These are phyloP conservation scores for Philereme vetulata DNA, from an alignment of 2,888 invertebrate genomes.

Conservation along the genomic window DNA sequence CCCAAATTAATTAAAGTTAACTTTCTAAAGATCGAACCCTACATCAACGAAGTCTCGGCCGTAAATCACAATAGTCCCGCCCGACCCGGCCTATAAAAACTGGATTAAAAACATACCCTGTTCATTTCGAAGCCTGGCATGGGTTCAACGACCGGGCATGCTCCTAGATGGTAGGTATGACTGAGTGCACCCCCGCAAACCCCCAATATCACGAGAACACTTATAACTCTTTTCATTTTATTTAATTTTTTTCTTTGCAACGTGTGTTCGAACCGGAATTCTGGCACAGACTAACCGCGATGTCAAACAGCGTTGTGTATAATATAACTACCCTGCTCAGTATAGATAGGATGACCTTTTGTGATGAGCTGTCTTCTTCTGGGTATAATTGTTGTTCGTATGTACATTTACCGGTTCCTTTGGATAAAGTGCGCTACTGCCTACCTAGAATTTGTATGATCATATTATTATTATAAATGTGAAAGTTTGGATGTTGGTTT, in stretches of 20 bases:
- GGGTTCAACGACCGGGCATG: constrained; percentile 89
- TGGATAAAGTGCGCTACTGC: too few relatives aligned
- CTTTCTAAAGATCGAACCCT: not conserved
- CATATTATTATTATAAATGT: too few relatives aligned
- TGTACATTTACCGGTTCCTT: too few relatives aligned
- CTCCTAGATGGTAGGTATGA: constrained; percentile 89
- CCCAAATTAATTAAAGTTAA: too few relatives aligned
- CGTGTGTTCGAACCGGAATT: constrained; percentile 23
- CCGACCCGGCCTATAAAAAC: constrained; percentile 8
- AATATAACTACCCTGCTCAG: not conserved
- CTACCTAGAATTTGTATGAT: too few relatives aligned
- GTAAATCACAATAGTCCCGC: not conserved
- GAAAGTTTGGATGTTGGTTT: too few relatives aligned
- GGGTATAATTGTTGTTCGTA: not conserved
- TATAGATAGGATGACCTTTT: constrained; percentile 21
- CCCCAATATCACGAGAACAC: constrained; percentile 54
- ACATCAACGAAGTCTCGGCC: not conserved
- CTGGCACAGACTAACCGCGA: constrained; percentile 21
- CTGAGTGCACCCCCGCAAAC: constrained; percentile 63
- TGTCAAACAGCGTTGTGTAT: too few relatives aligned
- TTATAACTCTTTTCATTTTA: constrained; percentile 51
- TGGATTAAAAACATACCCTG: constrained; percentile 80
- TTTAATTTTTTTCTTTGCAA: not conserved
- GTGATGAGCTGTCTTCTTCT: not conserved
- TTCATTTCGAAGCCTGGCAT: constrained; percentile 89